These are phyloP conservation scores for Mesocricetus auratus DNA, from an alignment of 2,113 vertebrate species.

Conservation along the genomic window DNA sequence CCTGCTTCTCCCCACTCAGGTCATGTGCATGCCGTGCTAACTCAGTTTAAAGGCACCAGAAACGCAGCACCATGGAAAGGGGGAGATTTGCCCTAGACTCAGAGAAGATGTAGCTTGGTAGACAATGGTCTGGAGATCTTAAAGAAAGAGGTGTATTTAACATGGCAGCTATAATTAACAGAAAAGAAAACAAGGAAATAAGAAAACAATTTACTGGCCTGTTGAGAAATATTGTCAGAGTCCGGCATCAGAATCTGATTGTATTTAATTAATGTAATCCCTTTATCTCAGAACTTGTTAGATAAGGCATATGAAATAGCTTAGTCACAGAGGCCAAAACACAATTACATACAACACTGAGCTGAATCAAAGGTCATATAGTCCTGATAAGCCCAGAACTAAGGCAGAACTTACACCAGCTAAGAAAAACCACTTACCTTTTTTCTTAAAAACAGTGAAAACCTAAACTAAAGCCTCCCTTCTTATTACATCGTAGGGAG, in stretches of 20 bases:
- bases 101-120: not conserved
- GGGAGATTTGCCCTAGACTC: not conserved
- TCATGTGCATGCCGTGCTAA: not conserved
- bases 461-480: not conserved
- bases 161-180: not conserved
- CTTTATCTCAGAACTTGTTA: conserved; percentile 41
- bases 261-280: conserved; percentile 17
- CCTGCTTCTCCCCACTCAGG: not conserved
- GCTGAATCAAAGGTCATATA: conserved; percentile 19
- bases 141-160: not conserved
- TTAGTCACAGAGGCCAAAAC: conserved; percentile 24
- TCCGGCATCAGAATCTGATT: not conserved
- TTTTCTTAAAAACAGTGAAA: conserved; percentile 5
- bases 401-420: not conserved
- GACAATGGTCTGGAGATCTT: not conserved
- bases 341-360: conserved; percentile 11
- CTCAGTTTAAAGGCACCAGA: not conserved
- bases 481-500: not conserved
- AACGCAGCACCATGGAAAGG: not conserved
- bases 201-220: not conserved
- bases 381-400: not conserved
- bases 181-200: not conserved
- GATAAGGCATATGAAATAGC: conserved; percentile 18
- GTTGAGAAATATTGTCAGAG: not conserved
- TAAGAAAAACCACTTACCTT: conserved; percentile 10